Evolutionary conservation across 2,797 vertebrate genomes (phyloP).

Genomic region (Peromyscus attwateri): DNA sequence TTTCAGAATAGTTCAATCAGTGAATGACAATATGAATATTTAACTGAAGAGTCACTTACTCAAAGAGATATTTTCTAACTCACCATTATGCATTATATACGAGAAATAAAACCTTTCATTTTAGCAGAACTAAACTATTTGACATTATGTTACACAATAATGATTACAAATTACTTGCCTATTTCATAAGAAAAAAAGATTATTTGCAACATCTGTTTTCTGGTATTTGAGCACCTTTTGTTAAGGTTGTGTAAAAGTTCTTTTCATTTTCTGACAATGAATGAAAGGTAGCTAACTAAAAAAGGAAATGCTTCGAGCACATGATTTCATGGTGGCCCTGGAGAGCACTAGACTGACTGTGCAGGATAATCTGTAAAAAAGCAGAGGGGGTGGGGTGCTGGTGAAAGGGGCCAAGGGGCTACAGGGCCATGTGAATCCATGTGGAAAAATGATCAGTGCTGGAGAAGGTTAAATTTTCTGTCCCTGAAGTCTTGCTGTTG

Average conservation of each 20-base stretch:
- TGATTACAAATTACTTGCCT: constrained; percentile 52
- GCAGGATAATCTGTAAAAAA: constrained; percentile 72
- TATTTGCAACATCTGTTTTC: constrained; percentile 32
- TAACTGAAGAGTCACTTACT: not conserved
- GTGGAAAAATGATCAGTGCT: constrained; percentile 80
- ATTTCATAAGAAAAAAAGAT: constrained; percentile 48
- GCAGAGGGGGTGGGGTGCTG: not conserved
- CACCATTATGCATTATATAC: not conserved
- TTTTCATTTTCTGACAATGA: constrained; percentile 66
- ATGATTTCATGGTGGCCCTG: constrained; percentile 74
- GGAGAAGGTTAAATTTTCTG: constrained; percentile 77
- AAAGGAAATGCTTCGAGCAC: constrained; percentile 51
- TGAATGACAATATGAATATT: constrained; percentile 6
- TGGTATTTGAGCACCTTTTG: constrained; percentile 57
- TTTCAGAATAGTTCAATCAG: not conserved
- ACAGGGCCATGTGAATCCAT: constrained; percentile 79
- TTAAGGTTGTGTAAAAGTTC: constrained; percentile 52
- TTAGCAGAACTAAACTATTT: constrained; percentile 30
- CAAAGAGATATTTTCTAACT: constrained; percentile 7
- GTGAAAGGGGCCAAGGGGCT: constrained; percentile 64
- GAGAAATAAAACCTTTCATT: constrained; percentile 18
- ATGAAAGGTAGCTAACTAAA: constrained; percentile 58
- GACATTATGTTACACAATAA: not conserved
- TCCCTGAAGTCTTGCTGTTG: constrained; percentile 77
- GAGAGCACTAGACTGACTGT: constrained; percentile 73